phyloP scores from a whole-genome alignment of 2,797 vertebrate species.

The Aphelocoma californica region DNA sequence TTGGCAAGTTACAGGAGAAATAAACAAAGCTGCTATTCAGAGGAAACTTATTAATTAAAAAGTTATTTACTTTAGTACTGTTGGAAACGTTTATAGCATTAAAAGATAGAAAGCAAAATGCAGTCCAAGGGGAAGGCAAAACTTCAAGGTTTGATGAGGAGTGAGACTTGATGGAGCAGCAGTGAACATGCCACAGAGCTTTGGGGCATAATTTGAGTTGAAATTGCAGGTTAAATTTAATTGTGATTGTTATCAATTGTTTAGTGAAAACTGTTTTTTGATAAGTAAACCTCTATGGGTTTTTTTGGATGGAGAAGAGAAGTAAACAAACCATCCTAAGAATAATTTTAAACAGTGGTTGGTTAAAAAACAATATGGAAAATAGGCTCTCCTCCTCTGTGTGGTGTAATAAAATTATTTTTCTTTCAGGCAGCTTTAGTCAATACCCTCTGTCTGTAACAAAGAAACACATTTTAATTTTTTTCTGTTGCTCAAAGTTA shows the following conservation, averaged over 20 bases:
- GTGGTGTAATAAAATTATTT: not conserved
- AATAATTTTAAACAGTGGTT: not conserved
- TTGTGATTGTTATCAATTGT: slow-evolving; percentile 40
- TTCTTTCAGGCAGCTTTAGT: slow-evolving; percentile 13
- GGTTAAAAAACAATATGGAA: not conserved
- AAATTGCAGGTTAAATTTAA: slow-evolving; percentile 53
- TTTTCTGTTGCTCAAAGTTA: not conserved
- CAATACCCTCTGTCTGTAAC: not conserved
- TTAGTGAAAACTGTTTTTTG: not conserved
- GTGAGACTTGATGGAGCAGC: slow-evolving; percentile 33
- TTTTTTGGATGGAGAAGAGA: not conserved
- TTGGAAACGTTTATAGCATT: not conserved
- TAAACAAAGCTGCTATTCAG: not conserved
- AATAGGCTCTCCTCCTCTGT: not conserved
- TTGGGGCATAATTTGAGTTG: slow-evolving; percentile 33
- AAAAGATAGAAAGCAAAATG: not conserved
- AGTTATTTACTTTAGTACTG: slow-evolving; percentile 37
- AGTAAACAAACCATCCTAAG: slow-evolving; percentile 20
- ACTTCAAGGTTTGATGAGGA: slow-evolving; percentile 44
- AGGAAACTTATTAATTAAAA: slow-evolving; percentile 27
- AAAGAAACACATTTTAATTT: not conserved
- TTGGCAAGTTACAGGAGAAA: not conserved
- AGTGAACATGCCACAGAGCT: slow-evolving; percentile 34
- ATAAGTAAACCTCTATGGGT: slow-evolving; percentile 12
- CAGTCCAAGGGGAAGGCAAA: not conserved